phyloP scores from a whole-genome alignment of 2,888 invertebrate species.

The Melanostoma scalare region DNA sequence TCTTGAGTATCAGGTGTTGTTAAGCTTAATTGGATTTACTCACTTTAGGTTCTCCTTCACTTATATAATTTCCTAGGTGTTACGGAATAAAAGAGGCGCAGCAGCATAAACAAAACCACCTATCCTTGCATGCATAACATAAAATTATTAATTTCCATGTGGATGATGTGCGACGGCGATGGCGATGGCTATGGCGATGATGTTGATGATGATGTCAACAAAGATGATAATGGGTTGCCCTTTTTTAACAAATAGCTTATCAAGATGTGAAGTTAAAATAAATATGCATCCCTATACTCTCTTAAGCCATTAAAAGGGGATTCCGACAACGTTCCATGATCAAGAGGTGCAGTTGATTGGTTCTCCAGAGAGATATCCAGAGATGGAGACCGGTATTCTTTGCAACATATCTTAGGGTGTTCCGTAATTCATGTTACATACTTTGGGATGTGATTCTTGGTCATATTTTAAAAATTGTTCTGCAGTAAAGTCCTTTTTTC shows the following conservation, averaged over 20 bases:
- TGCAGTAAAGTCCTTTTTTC: too few relatives aligned
- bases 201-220: slow-evolving; percentile 20
- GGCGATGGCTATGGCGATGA: slow-evolving; percentile 29
- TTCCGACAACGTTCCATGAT: slow-evolving; percentile 36
- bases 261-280: slow-evolving; percentile 26
- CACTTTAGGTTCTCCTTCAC: slow-evolving; percentile 51
- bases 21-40: slow-evolving; percentile 72
- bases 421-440: too few relatives aligned
- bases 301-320: slow-evolving; percentile 17
- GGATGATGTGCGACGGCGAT: slow-evolving; percentile 68
- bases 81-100: slow-evolving; percentile 30
- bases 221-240: slow-evolving; percentile 16
- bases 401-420: neutral
- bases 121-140: slow-evolving; percentile 55
- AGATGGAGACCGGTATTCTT: neutral
- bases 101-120: slow-evolving; percentile 11
- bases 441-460: too few relatives aligned
- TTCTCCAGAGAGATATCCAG: slow-evolving; percentile 1
- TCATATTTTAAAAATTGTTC: too few relatives aligned
- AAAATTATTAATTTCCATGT: slow-evolving; percentile 70
- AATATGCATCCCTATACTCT: slow-evolving; percentile 20
- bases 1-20: slow-evolving; percentile 72
- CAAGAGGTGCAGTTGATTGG: slow-evolving; percentile 36
- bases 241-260: slow-evolving; percentile 37
- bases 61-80: slow-evolving; percentile 43